Evolutionary conservation across 2,888 invertebrate species (phyloP), one percentile per base, ranked within the genome.

Genomic region (Tigriopus californicus): DNA sequence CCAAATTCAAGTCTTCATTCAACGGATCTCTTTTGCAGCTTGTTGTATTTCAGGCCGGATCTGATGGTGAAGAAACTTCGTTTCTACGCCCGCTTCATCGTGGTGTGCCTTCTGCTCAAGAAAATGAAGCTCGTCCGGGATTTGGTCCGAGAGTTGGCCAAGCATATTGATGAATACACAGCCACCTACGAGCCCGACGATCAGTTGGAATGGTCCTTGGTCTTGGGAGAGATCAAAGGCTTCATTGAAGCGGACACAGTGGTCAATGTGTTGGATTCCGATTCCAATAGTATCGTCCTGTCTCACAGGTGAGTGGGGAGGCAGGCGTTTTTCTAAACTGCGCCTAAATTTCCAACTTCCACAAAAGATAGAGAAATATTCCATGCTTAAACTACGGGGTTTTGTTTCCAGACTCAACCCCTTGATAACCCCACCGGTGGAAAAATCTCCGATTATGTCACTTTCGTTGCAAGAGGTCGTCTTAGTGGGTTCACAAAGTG

Each of bases 171-270:
- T 68, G 92, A 94, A 72, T 95, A 95, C 73, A 90, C 89, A 49
- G 83, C 83, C 70, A 86, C 89, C 18, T 95, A 94, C 73, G 89
- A 92, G 70, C 92, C 94, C n/a, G 92, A 92, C 66, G 94, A 95
- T 72, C 88, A 90, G 70, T 77, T 89, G 66, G 94, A 95, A 73
- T 95, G 95, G 95, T 85, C 85, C 54, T 76, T 91, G 63, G 92
- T 95, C 1, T 77, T 94, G 63, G 87, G 89, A 66, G 94, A 95
- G 75, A 90, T 94, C 62, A 87, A 88, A 72, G 84, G 87, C 60
- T 95, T 95, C 74, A 83, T 94, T 61, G 85, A 85, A 72, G 89
- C 91, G 22, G 94, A 94, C 71, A 84, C 85, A 60, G 80, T 89
- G 46, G 84, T 94, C 18, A 81, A 83, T 60, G 87, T 95, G 15